These are phyloP conservation scores for Ectobius pallidus DNA, from an alignment of 2,888 invertebrate genomes.

Conservation along the genomic window DNA sequence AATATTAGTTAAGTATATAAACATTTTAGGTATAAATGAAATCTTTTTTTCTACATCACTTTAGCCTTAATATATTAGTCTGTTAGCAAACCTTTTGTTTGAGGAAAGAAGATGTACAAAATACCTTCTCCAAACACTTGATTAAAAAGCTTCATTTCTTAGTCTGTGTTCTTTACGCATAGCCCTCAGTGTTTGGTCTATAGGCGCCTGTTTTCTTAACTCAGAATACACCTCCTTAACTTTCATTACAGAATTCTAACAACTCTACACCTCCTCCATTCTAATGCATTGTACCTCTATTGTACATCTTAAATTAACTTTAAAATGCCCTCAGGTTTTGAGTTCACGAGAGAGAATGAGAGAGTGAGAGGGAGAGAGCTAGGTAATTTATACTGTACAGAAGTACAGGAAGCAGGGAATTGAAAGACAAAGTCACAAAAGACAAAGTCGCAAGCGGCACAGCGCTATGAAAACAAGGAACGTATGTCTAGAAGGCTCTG, in stretches of 20 bases:
- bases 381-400: constrained; percentile 28
- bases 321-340: constrained; percentile 48
- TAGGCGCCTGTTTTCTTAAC: constrained; percentile 36
- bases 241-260: constrained; percentile 49
- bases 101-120: too few relatives aligned
- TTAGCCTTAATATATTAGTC: too few relatives aligned
- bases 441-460: constrained; percentile 8
- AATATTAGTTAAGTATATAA: too few relatives aligned
- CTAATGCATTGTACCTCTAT: constrained; percentile 54
- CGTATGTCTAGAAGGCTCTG: constrained; percentile 1
- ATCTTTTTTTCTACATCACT: too few relatives aligned
- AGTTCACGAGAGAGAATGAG: constrained; percentile 37
- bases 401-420: constrained; percentile 17
- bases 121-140: background rate
- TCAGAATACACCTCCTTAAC: constrained; percentile 17
- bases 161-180: constrained; percentile 1
- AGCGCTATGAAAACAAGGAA: constrained; percentile 28
- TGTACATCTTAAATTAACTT: constrained; percentile 53
- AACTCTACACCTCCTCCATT: constrained; percentile 41
- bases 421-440: constrained; percentile 28
- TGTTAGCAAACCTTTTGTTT: too few relatives aligned
- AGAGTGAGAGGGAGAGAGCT: background rate
- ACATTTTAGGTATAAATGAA: too few relatives aligned
- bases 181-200: constrained; percentile 20
- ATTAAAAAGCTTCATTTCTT: constrained; percentile 17